phyloP scores from a whole-genome alignment of 1,140 invertebrate species.

The Streblospio benedicti region DNA sequence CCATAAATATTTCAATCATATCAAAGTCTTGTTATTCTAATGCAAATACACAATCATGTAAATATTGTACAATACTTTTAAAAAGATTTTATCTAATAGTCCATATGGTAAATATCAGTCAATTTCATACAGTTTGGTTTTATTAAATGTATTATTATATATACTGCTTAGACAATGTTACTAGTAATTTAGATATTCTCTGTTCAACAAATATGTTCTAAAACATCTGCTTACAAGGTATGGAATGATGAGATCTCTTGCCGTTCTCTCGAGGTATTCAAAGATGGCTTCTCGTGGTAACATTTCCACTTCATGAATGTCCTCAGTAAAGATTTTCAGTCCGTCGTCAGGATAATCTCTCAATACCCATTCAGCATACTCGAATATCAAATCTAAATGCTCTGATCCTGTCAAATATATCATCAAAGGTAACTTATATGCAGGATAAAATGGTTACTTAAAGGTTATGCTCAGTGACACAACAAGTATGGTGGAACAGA shows the following conservation, averaged over 20 bases:
- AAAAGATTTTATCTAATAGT: too few relatives aligned
- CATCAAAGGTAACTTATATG: too few relatives aligned
- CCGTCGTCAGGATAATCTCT: slow-evolving; percentile 78
- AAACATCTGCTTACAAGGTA: slow-evolving; percentile 70
- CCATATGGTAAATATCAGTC: not conserved
- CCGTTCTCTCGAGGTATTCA: slow-evolving; percentile 74
- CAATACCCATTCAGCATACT: slow-evolving; percentile 90
- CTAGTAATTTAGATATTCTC: too few relatives aligned
- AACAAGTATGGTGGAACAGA: too few relatives aligned
- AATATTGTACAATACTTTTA: too few relatives aligned
- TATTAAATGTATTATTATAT: not conserved
- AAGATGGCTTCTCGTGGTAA: slow-evolving; percentile 79
- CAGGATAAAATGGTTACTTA: too few relatives aligned
- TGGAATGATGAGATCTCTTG: slow-evolving; percentile 72
- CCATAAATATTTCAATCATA: too few relatives aligned
- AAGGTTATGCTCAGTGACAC: too few relatives aligned
- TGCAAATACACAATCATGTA: too few relatives aligned
- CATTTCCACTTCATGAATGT: slow-evolving; percentile 75
- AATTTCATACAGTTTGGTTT: not conserved
- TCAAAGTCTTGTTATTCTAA: too few relatives aligned
- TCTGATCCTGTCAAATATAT: slow-evolving; percentile 55
- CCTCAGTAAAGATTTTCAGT: slow-evolving; percentile 88
- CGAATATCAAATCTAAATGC: slow-evolving; percentile 81
- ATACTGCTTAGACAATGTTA: too few relatives aligned
- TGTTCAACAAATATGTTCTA: too few relatives aligned